Conservation (phyloP, 2,797 vertebrate species). For the Bryconaethiops microstoma region DNA sequence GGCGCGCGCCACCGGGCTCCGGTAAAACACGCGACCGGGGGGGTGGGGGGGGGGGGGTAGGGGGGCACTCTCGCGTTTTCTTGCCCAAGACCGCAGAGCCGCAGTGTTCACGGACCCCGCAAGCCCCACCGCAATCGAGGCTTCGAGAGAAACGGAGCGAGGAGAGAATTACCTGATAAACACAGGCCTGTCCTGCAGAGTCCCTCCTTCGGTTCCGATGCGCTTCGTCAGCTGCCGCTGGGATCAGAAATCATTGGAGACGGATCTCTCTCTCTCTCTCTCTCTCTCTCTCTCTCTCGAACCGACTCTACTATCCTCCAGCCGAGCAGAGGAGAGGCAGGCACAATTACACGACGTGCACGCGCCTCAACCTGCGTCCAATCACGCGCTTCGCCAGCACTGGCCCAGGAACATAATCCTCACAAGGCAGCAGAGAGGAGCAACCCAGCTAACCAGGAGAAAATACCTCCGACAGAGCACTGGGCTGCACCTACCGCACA, state of each 20-base stretch:
- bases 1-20: conserved; percentile 27
- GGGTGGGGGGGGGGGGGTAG: too few relatives aligned
- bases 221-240: conserved; percentile 55
- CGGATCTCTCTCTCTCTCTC: conserved; percentile 21
- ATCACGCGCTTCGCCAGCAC: conserved; percentile 50
- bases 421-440: background rate
- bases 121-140: too few relatives aligned
- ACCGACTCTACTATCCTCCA: conserved; percentile 46
- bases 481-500: background rate
- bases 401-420: background rate
- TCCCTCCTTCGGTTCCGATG: background rate
- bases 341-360: conserved; percentile 50
- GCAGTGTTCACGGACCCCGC: too few relatives aligned
- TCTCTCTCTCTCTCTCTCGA: conserved; percentile 37
- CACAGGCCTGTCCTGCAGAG: background rate
- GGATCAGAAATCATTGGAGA: conserved; percentile 56
- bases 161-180: conserved; percentile 31
- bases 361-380: conserved; percentile 61
- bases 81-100: too few relatives aligned
- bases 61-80: too few relatives aligned
- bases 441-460: too few relatives aligned
- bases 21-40: background rate
- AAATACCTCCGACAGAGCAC: background rate
- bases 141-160: conserved; percentile 49
- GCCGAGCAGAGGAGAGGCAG: background rate